Percentiles rank a stretch among this genome's conserved stretches.
phyloP scores from a whole-genome alignment of 2,888 invertebrate genomes.

The Pedicia rivosa region DNA sequence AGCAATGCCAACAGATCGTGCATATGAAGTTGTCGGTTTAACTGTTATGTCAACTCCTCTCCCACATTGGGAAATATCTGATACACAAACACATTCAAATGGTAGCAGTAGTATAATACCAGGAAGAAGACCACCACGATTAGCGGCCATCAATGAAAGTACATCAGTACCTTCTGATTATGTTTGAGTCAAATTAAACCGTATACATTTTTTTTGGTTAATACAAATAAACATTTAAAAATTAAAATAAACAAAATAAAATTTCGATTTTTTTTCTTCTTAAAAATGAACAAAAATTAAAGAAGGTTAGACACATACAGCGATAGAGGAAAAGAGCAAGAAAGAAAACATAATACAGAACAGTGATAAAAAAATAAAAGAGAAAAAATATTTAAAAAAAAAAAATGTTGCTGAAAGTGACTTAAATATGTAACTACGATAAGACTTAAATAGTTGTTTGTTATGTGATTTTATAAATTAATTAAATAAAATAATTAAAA shows the following conservation, averaged over 20 bases:
- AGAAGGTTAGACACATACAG: too few species aligned
- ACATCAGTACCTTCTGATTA: conserved; percentile 42
- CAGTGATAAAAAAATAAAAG: too few species aligned
- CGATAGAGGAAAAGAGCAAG: too few species aligned
- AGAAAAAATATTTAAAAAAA: too few species aligned
- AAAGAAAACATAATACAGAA: too few species aligned
- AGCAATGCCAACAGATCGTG: conserved; percentile 35
- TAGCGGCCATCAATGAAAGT: conserved; percentile 41
- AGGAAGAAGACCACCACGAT: conserved; percentile 28
- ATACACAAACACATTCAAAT: not conserved
- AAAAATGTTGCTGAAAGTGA: too few species aligned
- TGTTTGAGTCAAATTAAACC: conserved; percentile 22
- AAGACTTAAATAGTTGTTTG: too few species aligned
- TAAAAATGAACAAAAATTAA: too few species aligned
- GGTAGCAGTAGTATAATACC: conserved; percentile 19
- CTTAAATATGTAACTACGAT: too few species aligned
- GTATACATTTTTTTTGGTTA: not conserved
- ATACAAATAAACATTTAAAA: not conserved
- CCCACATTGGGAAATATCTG: conserved; percentile 24
- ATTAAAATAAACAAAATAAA: not conserved
- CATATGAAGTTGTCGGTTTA: conserved; percentile 43
- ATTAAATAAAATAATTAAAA: too few species aligned
- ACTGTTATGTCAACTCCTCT: conserved; percentile 34
- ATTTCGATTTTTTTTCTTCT: too few species aligned
- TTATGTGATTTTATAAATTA: too few species aligned